Evolutionary conservation across 2,888 invertebrate species (phyloP), one percentile per base, ranked within the genome.

Genomic region (Tetanocera ferruginea): DNA sequence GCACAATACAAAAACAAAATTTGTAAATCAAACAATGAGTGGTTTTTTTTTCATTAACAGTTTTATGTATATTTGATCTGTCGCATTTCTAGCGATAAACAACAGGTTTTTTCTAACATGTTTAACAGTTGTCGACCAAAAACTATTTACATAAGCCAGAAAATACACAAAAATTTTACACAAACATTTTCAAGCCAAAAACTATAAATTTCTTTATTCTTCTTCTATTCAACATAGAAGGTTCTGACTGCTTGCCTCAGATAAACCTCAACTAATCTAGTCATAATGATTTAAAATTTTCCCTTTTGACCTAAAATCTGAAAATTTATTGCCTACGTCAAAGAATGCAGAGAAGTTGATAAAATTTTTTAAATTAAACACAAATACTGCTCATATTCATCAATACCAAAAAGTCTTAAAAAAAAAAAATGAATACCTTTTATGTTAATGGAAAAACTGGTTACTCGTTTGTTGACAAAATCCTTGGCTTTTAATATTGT

Each of bases 21-120:
- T 9, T 57, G 25, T 14, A 3, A n/a, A 19, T 28, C 57, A 57
- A 1, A 23, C 60, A 28, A 17, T 23, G 28, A 60, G n/a, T n/a
- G 23, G 23, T 57, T 8, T 3, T 11, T 3, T 28, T 25, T 60
- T 6, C 6, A n/a, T n/a, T n/a, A n/a, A 25, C 25, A 60, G 23
- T 25, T 9, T 2, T 60, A 28, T 60, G 60, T 28, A 28, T 60
- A 14, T 57, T 25, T 57, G 14, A 57, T 57, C 19, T 23, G 9
- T 25, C 14, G 19, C 55, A 55, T 57, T 57, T 23, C 14, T 9
- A 23, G 23, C 25, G 60, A 11, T 23, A 3, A 17, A 4, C 60
- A 60, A 60, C 60, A 60, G 17, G 60, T 60, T 14, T n/a, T n/a
- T n/a, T n/a, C n/a, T 60, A 60, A 60, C 60, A 28, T 60, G 60